Conservation (phyloP, 2,888 invertebrate species). For the Trichogramma evanescens region DNA sequence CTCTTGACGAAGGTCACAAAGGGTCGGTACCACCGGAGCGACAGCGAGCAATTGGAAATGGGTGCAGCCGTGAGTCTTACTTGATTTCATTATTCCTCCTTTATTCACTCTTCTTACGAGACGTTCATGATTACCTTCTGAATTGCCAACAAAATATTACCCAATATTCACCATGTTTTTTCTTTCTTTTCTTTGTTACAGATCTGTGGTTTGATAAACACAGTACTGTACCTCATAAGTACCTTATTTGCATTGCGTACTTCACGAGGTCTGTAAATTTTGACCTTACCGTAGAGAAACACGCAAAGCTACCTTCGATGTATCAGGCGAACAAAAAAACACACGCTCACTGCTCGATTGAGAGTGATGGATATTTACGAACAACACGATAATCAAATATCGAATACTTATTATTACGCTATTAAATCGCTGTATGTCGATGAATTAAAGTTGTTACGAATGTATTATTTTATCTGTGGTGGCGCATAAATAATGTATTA, state of each 20-base stretch:
- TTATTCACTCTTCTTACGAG: too few relatives aligned
- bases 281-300: too few relatives aligned
- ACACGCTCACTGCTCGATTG: neutral
- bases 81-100: conserved; percentile 1
- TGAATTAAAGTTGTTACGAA: neutral
- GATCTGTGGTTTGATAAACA: conserved; percentile 69
- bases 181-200: conserved; percentile 46
- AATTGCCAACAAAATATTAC: neutral
- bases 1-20: conserved; percentile 46
- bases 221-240: conserved; percentile 67
- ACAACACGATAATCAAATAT: neutral
- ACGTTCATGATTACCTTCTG: too few relatives aligned
- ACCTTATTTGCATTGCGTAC: conserved; percentile 69
- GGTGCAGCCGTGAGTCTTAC: conserved; percentile 64
- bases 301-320: too few relatives aligned
- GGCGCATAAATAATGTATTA: too few relatives aligned
- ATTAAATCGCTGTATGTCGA: neutral
- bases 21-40: neutral
- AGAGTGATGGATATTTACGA: neutral
- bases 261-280: conserved; percentile 64
- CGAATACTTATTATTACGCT: neutral
- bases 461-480: too few relatives aligned
- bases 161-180: conserved; percentile 9
- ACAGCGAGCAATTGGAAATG: conserved; percentile 49
- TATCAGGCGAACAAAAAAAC: neutral